These are phyloP conservation scores for Mamestra brassicae DNA, from an alignment of 2,888 invertebrate genomes.

Conservation along the genomic window DNA sequence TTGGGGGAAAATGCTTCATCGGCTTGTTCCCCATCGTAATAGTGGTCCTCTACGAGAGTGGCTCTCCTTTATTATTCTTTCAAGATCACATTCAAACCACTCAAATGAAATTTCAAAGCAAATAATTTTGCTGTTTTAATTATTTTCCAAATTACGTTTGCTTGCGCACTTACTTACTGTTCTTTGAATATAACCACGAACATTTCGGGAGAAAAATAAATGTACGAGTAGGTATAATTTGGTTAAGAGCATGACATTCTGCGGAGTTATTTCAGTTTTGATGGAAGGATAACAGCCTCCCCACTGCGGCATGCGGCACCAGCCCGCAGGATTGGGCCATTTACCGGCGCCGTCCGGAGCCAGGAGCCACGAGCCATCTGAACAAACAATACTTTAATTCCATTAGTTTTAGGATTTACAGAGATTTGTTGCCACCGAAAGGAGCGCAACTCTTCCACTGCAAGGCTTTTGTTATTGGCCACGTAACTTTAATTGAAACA, in stretches of 20 bases:
- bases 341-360: conserved; percentile 63
- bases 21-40: conserved; percentile 53
- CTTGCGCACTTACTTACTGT: conserved; percentile 12
- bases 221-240: conserved; percentile 39
- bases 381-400: conserved; percentile 80
- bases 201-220: conserved; percentile 46
- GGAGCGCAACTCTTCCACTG: conserved; percentile 45
- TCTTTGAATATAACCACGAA: conserved; percentile 57
- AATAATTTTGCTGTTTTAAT: conserved; percentile 50
- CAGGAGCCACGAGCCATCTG: conserved; percentile 71
- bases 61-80: conserved; percentile 38
- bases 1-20: conserved; percentile 63
- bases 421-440: conserved; percentile 62
- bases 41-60: conserved; percentile 35
- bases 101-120: conserved; percentile 33
- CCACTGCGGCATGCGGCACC: not conserved
- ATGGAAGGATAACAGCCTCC: conserved; percentile 69
- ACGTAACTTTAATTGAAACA: conserved; percentile 48
- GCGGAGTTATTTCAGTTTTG: conserved; percentile 64
- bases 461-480: conserved; percentile 51
- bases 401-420: conserved; percentile 70
- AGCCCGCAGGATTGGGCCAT: conserved; percentile 51
- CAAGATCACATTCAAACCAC: conserved; percentile 28
- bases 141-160: conserved; percentile 48
- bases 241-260: conserved; percentile 36